Percentiles rank a stretch among this genome's conserved stretches.
Evolutionary conservation across 2,888 invertebrate species (phyloP).

Genomic region (Heliothis peltigera): DNA sequence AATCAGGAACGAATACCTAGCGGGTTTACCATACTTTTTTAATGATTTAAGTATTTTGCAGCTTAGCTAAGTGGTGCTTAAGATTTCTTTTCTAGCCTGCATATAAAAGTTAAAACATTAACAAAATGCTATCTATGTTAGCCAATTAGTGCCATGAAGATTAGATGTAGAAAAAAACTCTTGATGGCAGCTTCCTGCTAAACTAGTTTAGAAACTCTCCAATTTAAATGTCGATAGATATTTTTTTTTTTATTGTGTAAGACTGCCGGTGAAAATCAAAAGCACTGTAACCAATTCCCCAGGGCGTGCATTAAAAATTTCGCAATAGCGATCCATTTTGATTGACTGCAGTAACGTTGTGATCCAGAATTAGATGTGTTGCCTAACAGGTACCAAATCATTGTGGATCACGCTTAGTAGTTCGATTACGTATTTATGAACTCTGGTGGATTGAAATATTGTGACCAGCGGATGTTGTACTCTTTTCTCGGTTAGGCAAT

Average conservation of each 20-base stretch:
- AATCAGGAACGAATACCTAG: no score
- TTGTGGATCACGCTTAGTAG: constrained; percentile 49
- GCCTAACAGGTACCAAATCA: constrained; percentile 64
- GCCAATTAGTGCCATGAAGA: constrained; percentile 6
- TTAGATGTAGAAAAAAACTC: constrained; percentile 10
- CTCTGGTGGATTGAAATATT: constrained; percentile 31
- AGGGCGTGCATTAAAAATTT: constrained; percentile 66
- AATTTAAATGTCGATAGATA: constrained; percentile 41
- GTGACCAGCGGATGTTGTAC: constrained; percentile 37
- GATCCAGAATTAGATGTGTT: constrained; percentile 67
- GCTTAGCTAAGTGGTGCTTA: no score
- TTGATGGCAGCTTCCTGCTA: constrained; percentile 1
- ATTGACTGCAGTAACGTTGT: constrained; percentile 60
- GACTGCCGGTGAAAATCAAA: constrained; percentile 32
- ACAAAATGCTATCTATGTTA: neutral
- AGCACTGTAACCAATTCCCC: constrained; percentile 30
- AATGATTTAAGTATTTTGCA: neutral
- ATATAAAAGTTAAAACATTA: neutral
- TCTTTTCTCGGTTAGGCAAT: constrained; percentile 45
- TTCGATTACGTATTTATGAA: constrained; percentile 50
- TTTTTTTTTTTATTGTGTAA: constrained; percentile 14
- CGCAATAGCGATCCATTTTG: constrained; percentile 64
- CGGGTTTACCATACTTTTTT: neutral
- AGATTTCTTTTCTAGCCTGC: no score
- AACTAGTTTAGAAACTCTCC: constrained; percentile 20